Evolutionary conservation across 2,113 vertebrate species (phyloP).

Genomic region (Sphyrna mokarran): DNA sequence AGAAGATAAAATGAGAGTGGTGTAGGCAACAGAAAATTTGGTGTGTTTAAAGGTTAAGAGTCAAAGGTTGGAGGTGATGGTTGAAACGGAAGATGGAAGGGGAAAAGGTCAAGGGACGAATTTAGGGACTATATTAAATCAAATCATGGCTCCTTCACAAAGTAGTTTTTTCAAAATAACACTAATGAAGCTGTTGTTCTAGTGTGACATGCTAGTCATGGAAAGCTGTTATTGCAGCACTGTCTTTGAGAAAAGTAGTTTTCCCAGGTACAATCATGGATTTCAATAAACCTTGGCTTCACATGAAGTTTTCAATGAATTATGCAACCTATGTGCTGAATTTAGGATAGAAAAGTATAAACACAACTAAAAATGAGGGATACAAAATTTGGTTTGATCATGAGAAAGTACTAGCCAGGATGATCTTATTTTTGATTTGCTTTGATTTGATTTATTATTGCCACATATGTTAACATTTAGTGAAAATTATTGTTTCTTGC

Average conservation of each 20-base stretch:
- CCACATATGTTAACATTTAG: too few relatives aligned
- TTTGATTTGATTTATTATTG: too few relatives aligned
- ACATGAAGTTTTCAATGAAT: neutral
- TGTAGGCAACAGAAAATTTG: neutral
- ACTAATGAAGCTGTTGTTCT: neutral
- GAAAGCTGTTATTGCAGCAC: neutral
- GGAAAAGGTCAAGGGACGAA: neutral
- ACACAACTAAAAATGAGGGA: neutral
- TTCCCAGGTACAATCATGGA: neutral
- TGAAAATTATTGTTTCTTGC: too few relatives aligned
- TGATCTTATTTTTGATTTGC: neutral
- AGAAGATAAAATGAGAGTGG: neutral
- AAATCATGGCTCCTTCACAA: too few relatives aligned
- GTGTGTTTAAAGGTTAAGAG: neutral
- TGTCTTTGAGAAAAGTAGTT: neutral
- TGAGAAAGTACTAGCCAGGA: neutral
- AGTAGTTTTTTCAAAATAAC: neutral
- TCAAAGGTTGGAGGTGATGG: neutral
- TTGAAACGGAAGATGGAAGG: neutral
- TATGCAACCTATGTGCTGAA: neutral
- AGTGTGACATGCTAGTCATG: neutral
- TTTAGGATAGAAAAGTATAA: neutral
- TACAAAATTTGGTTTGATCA: neutral
- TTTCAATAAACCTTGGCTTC: neutral
- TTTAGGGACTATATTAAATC: neutral